These are phyloP conservation scores for Muraenolepis orangiensis DNA, from an alignment of 2,797 vertebrate species.

Conservation along the genomic window DNA sequence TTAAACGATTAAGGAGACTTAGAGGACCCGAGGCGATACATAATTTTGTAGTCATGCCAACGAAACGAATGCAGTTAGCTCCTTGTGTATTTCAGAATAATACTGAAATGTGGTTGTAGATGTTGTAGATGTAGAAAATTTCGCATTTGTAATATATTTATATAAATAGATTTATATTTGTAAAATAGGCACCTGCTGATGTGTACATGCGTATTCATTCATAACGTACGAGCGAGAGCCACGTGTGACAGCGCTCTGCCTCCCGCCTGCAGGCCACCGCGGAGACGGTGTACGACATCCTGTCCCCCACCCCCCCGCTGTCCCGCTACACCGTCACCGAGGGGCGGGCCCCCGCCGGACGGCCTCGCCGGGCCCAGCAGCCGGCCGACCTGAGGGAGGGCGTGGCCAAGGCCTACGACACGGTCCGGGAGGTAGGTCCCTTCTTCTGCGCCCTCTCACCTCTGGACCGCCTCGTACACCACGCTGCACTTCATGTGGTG, in stretches of 20 bases:
- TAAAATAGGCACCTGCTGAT: background rate
- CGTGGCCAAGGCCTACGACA: conserved; percentile 90
- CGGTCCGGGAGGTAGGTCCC: conserved; percentile 81
- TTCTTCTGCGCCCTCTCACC: background rate
- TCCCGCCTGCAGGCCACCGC: conserved; percentile 79
- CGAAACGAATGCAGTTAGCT: no score
- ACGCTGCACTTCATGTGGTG: no score
- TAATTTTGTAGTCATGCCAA: background rate
- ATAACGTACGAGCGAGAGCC: background rate
- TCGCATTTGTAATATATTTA: background rate
- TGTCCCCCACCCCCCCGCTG: conserved; percentile 84
- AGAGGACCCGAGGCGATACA: background rate
- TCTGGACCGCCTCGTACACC: no score
- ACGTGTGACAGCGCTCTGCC: background rate
- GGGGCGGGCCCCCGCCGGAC: conserved; percentile 67
- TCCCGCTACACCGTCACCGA: conserved; percentile 79
- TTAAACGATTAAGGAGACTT: background rate
- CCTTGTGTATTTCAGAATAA: background rate
- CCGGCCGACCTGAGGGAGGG: conserved; percentile 90
- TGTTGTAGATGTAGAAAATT: background rate
- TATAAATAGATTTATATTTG: background rate
- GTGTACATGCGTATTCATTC: background rate
- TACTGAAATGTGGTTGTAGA: background rate
- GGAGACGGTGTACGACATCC: conserved; percentile 91
- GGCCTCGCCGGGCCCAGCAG: conserved; percentile 77